Evolutionary conservation across 2,113 vertebrate species (phyloP), one percentile per base, ranked within the genome.

Genomic region (Misgurnus mizolepis): DNA sequence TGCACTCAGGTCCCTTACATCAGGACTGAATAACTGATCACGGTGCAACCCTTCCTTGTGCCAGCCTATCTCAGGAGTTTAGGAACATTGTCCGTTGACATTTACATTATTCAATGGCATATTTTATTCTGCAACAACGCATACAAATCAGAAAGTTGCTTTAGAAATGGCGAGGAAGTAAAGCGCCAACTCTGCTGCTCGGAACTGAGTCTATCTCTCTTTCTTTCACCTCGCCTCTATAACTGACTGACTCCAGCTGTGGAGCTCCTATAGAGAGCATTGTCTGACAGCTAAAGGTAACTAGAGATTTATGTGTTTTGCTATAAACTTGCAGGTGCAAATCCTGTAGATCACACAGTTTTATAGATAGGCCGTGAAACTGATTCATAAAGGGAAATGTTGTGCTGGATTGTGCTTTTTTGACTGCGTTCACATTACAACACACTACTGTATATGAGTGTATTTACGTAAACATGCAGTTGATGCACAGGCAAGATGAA

Each of bases 81-180:
- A 73, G 79, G 80, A 79, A 77, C 18, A 80, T 78, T 49, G 55
- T 84, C 61, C 65, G 34, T 39, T 80, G 80, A 73, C 64, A 82
- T 86, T 84, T 84, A 69, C 82, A 86, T 86, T 86, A 86, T 86
- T 86, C 74, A 86, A 72, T 74, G 71, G 55, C 47, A 82, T 86
- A 68, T 77, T 84, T 86, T 78, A 86, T 84, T 80, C 77, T 22
- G 27, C 27, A 82, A 74, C 76, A 82, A 83, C 72, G 70, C 76
- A 76, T 72, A 70, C 80, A 70, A 75, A 84, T 75, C 79, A 82
- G 69, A 80, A 69, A 65, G 65, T 75, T 15, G 56, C 7, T 60
- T 73, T 78, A 61, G 15, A 74, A 77, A 72, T 34, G 18, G 71
- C 65, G 71, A 41, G 68, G 71, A 49, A 79, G 67, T 50, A 49